These are phyloP conservation scores for Danaus plexippus DNA, from an alignment of 1,140 invertebrate genomes.

Conservation along the genomic window DNA sequence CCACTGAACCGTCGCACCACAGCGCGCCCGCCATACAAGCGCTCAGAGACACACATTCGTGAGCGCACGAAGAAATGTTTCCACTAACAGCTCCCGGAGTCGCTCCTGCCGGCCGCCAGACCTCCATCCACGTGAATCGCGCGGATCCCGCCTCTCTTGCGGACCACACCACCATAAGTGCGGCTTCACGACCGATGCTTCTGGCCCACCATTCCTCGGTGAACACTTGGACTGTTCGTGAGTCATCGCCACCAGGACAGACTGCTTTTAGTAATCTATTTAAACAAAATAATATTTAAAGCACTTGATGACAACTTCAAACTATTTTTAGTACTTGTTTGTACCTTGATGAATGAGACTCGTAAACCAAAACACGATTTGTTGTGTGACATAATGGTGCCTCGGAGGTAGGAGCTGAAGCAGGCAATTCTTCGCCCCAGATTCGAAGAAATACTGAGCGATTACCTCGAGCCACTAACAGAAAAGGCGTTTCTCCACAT, in stretches of 20 bases:
- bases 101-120: conserved; percentile 37
- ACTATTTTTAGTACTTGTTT: conserved; percentile 8
- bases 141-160: conserved; percentile 45
- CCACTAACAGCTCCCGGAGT: conserved; percentile 16
- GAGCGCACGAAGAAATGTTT: conserved; percentile 47
- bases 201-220: conserved; percentile 46
- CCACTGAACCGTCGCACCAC: conserved; percentile 43
- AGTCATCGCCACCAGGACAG: conserved; percentile 80
- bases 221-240: conserved; percentile 74
- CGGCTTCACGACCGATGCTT: conserved; percentile 41
- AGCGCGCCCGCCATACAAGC: conserved; percentile 50
- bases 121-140: conserved; percentile 52
- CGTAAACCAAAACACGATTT: conserved; percentile 77
- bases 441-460: conserved; percentile 82
- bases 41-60: conserved; percentile 40
- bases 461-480: conserved; percentile 81
- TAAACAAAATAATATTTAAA: conserved; percentile 12
- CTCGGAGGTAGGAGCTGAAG: conserved; percentile 45
- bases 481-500: conserved; percentile 82
- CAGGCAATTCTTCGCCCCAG: conserved; percentile 74
- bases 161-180: conserved; percentile 48
- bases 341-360: conserved; percentile 72
- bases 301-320: background rate
- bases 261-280: conserved; percentile 79
- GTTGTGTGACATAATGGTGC: conserved; percentile 74